Evolutionary conservation across 1,140 invertebrate genomes (phyloP), one percentile per base, ranked within the genome.

Genomic region (Philotrypesis tridentata): DNA sequence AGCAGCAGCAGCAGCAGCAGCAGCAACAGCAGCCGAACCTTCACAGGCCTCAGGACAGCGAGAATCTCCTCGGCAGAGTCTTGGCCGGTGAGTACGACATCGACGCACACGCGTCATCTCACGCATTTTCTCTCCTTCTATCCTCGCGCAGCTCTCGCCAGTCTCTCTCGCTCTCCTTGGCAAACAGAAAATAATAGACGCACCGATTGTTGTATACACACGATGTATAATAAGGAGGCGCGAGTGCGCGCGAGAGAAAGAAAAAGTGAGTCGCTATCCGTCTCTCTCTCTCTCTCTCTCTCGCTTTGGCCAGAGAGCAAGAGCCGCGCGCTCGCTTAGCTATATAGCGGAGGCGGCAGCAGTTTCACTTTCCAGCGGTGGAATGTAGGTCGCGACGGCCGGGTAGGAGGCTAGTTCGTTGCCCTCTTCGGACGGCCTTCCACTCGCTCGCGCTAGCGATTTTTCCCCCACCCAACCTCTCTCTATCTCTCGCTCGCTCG

Each of bases 351-450:
- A 85, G 86, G 89, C 88, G 86, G 89, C 88, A 85, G 89, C 88
- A 89, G 91, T 92, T 92, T 92, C 92, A 92, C 92, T 92, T 92
- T 92, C 91, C 89, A 91, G 89, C 90, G 87, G 85, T 87, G 89
- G 89, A 92, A 92, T 91, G 91, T 91, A 91, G 91, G 90, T 92
- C 91, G 89, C 87, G 87, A 89, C 88, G 88, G 88, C 90, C 90
- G 88, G 89, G 91, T 86, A 91, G 89, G 91, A 92, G 90, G 89
- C 87, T 89, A 89, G 92, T 92, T 92, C 92, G 90, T 92, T 92
- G 90, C 89, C 89, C 91, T 85, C 87, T 88, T 83, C 85, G 85
- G 75, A 88, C 90, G 90, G 90, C 91, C 91, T 91, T 92, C 91
- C 89, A 90, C 91, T 90, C 90, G 87, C 85, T 90, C 90, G 86